Base-by-base conservation (phyloP, 37 sponge, comb jelly and placozoan genomes). In the Beroe forskalii region DNA sequence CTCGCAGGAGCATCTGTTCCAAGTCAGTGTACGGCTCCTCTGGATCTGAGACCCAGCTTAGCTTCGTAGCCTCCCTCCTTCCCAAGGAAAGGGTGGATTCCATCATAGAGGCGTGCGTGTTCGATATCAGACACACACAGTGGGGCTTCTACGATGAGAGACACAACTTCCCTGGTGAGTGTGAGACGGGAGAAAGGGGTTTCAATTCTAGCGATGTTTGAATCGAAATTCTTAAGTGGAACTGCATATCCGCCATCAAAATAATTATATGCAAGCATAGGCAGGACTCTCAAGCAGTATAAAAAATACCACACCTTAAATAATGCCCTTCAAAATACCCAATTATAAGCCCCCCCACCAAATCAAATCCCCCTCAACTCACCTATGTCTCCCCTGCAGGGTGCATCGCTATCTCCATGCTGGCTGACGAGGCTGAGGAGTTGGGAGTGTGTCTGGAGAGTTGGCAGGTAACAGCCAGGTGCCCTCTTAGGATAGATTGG, bases 31-130 rank as follows among this genome's bases (percentile, higher is more conserved):
- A 80, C 55, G 44, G 86, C 1, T 44, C 23, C 1, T 0, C 3
- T 28, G 55, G 55, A 1, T 24, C 27, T 12, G 55, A 2, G 0
- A 24, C 48, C 27, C 86, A 12, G 20, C 86, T 80, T 12, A 25
- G 14, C 1, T 12, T 25, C 9, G 30, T 80, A 41, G 55, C 55
- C 0, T 43, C 12, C 55, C 1, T 12, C n/a, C 24, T 80, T 4
- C 43, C 48, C 9, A 22, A 35, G 30, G 55, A 80, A 4, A 41
- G 28, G 86, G 25, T 80, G 48, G 55, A 80, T 3, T 17, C 28
- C 22, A 23, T 43, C 55, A 22, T 80, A 4, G 86, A 80, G n/a
- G 35, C 86, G 48, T 80, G 86, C 42, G 86, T 80, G 1, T 37
- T 22, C 42, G 86, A 80, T 38, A 44, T 38, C 86, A 41, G 30